Evolutionary conservation across 2,797 vertebrate species (phyloP).

Genomic region (Thunnus albacares): DNA sequence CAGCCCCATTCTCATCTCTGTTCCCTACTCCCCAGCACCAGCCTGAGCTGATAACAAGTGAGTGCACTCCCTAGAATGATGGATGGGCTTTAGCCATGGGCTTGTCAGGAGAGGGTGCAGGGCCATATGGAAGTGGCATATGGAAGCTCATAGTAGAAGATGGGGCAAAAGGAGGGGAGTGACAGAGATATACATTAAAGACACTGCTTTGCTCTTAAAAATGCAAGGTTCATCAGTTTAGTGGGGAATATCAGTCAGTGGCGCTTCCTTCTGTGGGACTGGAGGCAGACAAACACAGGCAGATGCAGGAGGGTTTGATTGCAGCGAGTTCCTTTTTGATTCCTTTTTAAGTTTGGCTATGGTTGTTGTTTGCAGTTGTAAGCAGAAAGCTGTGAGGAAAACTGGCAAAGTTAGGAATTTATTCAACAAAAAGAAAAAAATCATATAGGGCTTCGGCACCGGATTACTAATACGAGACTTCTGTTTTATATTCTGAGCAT

Average conservation of each 20-base stretch:
- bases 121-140: constrained; percentile 91
- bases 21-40: constrained; percentile 77
- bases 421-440: constrained; percentile 10
- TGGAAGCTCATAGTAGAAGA: constrained; percentile 87
- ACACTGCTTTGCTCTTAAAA: constrained; percentile 85
- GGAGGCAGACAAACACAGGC: constrained; percentile 78
- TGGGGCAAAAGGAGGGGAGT: constrained; percentile 83
- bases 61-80: constrained; percentile 84
- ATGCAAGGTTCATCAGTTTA: constrained; percentile 88
- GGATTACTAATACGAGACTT: constrained; percentile 23
- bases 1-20: constrained; percentile 66
- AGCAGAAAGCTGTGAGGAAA: not conserved
- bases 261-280: constrained; percentile 72
- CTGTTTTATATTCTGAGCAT: constrained; percentile 44
- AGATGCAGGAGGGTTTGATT: constrained; percentile 60
- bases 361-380: constrained; percentile 35
- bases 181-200: constrained; percentile 90
- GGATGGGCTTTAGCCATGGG: constrained; percentile 85
- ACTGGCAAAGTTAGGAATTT: constrained; percentile 18
- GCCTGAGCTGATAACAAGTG: constrained; percentile 88
- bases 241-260: constrained; percentile 79
- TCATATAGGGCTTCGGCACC: constrained; percentile 15
- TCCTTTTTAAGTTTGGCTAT: constrained; percentile 27
- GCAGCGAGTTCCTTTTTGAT: constrained; percentile 34
- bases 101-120: constrained; percentile 88